Base-by-base conservation (phyloP, 1,140 invertebrate species). In the Nixonia krombeini region DNA sequence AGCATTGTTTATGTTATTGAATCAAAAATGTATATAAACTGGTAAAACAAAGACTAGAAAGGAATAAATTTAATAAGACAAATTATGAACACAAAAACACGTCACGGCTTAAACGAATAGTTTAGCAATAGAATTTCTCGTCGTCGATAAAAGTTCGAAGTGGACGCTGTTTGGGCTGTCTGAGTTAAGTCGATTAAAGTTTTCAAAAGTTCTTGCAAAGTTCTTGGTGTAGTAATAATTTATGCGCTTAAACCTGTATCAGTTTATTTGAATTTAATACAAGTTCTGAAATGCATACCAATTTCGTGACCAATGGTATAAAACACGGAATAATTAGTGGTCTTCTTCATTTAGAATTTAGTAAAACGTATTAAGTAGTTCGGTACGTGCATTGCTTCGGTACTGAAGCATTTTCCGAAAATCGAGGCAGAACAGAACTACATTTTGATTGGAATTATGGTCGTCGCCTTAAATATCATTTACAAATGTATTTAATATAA, bases 111-210 rank as follows among this genome's bases (percentile, higher is more conserved):
- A 68, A 68, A 31, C 52, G 53, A 49, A 62, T 46, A 53, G 52
- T 68, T 52, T 41, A 35, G 53, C 52, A 38, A 62, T 57, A 57
- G 57, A 47, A 67, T 65, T 69, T 67, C 58, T 68, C 51, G 66
- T 70, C 72, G 74, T 77, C 74, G 76, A 79, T 78, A 80, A 80
- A 81, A 79, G 77, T 77, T 73, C 47, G 51, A 72, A 68, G 66
- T 51, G 53, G 58, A 62, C 52, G 57, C 63, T 65, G 70, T 49
- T 52, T 38, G 47, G 58, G 50, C 47, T 63, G 56, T 71, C 68
- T 62, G 57, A 70, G 52, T 62, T 62, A 66, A 71, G 62, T 57
- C 52, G 42, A 53, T 52, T 26, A 62, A 70, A 66, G 62, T 71
- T 71, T 59, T 9, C 18, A 49, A 71, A 62, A 63, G 58, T 66